Evolutionary conservation across 2,797 vertebrate species (phyloP).

Genomic region (Gila robusta): DNA sequence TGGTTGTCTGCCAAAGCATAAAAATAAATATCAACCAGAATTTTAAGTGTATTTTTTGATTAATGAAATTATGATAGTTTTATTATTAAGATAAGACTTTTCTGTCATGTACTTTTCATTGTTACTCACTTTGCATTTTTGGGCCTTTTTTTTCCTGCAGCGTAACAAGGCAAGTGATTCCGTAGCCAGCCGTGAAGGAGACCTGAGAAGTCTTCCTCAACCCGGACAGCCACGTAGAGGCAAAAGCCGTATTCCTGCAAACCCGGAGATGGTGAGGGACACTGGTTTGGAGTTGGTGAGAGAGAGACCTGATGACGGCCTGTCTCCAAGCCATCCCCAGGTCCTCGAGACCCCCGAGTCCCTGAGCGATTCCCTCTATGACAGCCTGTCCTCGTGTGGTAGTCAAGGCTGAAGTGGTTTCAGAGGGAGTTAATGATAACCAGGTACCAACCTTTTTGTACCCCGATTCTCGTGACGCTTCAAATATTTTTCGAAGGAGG

Average conservation of each 20-base stretch:
- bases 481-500: conserved; percentile 35
- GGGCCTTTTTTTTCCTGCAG: conserved; percentile 26
- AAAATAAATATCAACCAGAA: neutral
- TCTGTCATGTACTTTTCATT: neutral
- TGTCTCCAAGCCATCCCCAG: conserved; percentile 82
- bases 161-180: conserved; percentile 71
- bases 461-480: conserved; percentile 35
- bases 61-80: neutral
- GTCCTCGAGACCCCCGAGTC: conserved; percentile 92
- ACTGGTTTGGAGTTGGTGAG: conserved; percentile 84
- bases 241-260: conserved; percentile 83
- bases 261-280: conserved; percentile 89
- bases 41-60: neutral
- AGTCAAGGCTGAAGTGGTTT: conserved; percentile 89
- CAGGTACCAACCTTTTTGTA: conserved; percentile 59
- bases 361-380: conserved; percentile 94
- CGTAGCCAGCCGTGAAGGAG: conserved; percentile 70
- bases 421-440: conserved; percentile 39
- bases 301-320: conserved; percentile 81
- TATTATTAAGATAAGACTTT: neutral
- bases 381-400: conserved; percentile 94
- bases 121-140: neutral
- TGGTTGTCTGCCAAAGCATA: neutral
- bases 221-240: conserved; percentile 74
- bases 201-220: conserved; percentile 75